Evolutionary conservation across 1,140 invertebrate genomes (phyloP).

Genomic region (Seison nebaliae): DNA sequence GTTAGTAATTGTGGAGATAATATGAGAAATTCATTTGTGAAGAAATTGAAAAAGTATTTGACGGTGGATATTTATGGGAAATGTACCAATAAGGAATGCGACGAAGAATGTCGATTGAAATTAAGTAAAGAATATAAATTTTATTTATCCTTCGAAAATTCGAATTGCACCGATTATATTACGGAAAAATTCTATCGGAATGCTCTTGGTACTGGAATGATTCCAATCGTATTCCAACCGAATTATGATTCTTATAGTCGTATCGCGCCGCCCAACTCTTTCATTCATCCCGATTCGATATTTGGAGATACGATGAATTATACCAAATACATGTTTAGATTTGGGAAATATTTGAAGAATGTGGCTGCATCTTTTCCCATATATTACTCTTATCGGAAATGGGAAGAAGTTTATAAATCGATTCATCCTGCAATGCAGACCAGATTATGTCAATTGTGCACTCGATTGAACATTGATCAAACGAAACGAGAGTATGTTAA

Average conservation of each 20-base stretch:
- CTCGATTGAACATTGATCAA: constrained; percentile 1
- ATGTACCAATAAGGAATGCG: constrained; percentile 2
- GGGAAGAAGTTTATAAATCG: constrained; percentile 4
- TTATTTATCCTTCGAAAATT: constrained; percentile 14
- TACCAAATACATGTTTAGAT: not conserved
- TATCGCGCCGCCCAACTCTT: constrained; percentile 6
- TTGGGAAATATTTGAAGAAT: not conserved
- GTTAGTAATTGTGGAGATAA: constrained; percentile 11
- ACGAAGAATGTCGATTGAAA: constrained; percentile 4
- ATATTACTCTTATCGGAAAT: constrained; percentile 1
- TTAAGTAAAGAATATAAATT: constrained; percentile 11
- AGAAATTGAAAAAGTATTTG: constrained; percentile 9
- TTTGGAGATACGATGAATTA: not conserved
- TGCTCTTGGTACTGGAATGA: constrained; percentile 15
- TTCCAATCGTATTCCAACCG: constrained; percentile 19
- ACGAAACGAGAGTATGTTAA: not conserved
- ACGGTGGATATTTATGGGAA: constrained; percentile 8
- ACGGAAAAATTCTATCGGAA: constrained; percentile 14
- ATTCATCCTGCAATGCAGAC: not conserved
- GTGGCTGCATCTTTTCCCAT: too few relatives aligned
- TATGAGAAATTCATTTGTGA: constrained; percentile 1
- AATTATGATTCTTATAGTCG: not conserved
- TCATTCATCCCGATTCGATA: constrained; percentile 9
- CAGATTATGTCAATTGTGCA: constrained; percentile 10
- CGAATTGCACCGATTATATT: constrained; percentile 13